Evolutionary conservation across 2,797 vertebrate species (phyloP).

Genomic region (Psittacula derbiana): DNA sequence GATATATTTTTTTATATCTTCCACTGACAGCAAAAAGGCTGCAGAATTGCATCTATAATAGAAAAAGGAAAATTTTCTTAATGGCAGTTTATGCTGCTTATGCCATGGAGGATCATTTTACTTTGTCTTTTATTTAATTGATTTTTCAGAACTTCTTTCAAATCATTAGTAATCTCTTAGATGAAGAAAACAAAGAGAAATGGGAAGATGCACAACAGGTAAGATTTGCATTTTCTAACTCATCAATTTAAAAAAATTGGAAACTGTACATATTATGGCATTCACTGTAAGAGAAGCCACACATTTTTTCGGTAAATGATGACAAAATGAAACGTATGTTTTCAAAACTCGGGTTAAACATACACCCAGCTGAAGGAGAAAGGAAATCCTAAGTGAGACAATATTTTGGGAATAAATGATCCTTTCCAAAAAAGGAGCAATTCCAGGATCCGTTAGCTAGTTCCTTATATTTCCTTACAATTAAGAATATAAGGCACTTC

Average conservation of each 20-base stretch:
- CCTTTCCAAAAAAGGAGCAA: neutral
- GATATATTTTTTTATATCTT: neutral
- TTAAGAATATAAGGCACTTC: neutral
- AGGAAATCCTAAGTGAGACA: neutral
- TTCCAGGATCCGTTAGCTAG: neutral
- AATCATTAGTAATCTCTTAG: slow-evolving; percentile 98
- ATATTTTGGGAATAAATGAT: neutral
- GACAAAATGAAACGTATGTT: neutral
- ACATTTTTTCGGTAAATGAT: neutral
- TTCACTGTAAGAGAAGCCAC: neutral
- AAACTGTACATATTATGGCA: neutral
- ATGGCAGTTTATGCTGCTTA: neutral
- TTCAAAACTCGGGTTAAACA: neutral
- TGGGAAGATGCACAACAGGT: slow-evolving; percentile 99
- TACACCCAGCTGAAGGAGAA: neutral
- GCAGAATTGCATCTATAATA: neutral
- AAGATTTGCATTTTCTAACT: slow-evolving; percentile 47
- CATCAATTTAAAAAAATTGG: neutral
- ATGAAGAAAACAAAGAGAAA: slow-evolving; percentile 98
- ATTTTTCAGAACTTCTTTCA: slow-evolving; percentile 98
- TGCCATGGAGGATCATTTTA: neutral
- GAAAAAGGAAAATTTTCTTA: neutral
- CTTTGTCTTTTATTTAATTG: slow-evolving; percentile 51
- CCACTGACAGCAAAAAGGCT: neutral
- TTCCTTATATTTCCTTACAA: neutral